Percentiles rank a stretch among this genome's conserved stretches.
These are phyloP conservation scores for Eurytoma adleriae DNA, from an alignment of 2,888 invertebrate genomes.

Conservation along the genomic window DNA sequence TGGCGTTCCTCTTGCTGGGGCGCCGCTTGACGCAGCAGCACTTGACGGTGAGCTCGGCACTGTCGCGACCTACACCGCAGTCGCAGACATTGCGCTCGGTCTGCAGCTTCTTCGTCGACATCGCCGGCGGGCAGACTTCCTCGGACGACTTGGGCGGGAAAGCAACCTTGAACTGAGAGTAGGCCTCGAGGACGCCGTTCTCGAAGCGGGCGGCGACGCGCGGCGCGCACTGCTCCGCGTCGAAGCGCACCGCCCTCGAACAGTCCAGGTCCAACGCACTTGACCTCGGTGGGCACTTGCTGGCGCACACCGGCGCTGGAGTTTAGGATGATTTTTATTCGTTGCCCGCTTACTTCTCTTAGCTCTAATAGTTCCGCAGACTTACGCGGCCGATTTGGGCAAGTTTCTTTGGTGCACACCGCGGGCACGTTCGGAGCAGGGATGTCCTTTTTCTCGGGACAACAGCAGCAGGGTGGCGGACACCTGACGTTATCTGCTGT, in stretches of 20 bases:
- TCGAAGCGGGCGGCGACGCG: constrained; percentile 44
- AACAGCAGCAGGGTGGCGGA: too few species aligned
- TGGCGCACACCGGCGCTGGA: too few species aligned
- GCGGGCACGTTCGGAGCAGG: too few species aligned
- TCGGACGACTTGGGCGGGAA: constrained; percentile 31
- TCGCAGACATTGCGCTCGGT: constrained; percentile 23
- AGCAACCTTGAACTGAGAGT: constrained; percentile 55
- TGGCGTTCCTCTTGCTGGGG: constrained; percentile 14
- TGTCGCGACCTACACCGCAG: neutral
- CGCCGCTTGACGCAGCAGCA: neutral
- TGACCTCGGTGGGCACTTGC: too few species aligned
- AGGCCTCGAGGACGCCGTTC: constrained; percentile 55
- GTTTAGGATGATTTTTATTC: too few species aligned
- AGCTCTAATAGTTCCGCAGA: neutral
- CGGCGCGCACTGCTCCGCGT: constrained; percentile 2
- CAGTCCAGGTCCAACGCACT: neutral
- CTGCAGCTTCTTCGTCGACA: neutral
- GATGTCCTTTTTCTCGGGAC: too few species aligned
- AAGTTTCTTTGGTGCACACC: too few species aligned
- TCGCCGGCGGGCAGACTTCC: neutral
- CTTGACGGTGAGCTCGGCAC: neutral
- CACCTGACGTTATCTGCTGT: too few species aligned
- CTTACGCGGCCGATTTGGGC: neutral
- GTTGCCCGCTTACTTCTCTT: too few species aligned
- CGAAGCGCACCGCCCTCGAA: neutral